Conservation (phyloP, 2,113 vertebrate species). For the Chrysochloris asiatica region DNA sequence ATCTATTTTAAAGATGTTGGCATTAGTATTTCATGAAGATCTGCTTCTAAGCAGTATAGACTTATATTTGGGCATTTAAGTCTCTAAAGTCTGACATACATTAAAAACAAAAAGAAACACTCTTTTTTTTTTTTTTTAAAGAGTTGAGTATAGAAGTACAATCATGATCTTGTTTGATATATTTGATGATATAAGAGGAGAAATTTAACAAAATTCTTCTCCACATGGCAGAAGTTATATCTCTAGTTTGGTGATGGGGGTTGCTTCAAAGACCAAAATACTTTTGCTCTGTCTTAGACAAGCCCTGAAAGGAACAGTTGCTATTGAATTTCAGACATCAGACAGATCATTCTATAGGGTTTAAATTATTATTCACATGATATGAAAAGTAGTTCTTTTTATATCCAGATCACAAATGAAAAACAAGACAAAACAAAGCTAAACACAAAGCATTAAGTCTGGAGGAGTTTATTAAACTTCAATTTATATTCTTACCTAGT, state of each 20-base stretch:
- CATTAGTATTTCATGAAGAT: not conserved
- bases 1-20: not conserved
- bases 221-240: not conserved
- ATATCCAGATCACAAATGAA: not conserved
- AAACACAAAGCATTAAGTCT: not conserved
- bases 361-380: not conserved
- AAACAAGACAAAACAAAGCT: not conserved
- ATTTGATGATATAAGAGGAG: not conserved
- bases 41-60: not conserved
- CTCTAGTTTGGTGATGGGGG: not conserved
- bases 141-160: not conserved
- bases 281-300: not conserved
- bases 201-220: not conserved
- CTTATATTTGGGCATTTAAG: not conserved
- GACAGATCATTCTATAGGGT: too few relatives aligned
- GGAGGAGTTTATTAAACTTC: not conserved
- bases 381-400: not conserved
- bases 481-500: not conserved
- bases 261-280: fast-evolving
- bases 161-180: not conserved
- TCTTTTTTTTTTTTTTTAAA: too few relatives aligned
- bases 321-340: not conserved
- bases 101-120: not conserved
- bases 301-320: not conserved
- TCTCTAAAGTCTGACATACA: not conserved